Conservation (phyloP, 2,113 vertebrate species). For the Nycticorax nycticorax region DNA sequence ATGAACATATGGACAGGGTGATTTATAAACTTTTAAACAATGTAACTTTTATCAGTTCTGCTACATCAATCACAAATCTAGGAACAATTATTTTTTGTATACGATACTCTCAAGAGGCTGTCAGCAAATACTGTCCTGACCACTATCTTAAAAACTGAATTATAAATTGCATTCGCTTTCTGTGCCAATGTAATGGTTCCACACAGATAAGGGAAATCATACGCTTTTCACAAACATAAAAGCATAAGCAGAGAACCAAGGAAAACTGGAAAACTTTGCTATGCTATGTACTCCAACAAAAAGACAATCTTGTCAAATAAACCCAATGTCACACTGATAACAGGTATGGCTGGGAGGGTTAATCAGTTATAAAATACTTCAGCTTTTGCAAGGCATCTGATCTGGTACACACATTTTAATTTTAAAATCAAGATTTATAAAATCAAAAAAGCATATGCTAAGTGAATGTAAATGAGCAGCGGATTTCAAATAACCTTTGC, state of each 20-base stretch:
- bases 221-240: background rate
- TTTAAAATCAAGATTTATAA: background rate
- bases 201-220: conserved; percentile 45
- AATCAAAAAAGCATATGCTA: background rate
- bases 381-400: background rate
- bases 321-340: background rate
- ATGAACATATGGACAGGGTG: conserved; percentile 51
- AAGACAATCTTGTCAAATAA: background rate
- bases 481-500: background rate
- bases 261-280: background rate
- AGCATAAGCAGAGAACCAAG: background rate
- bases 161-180: background rate
- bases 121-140: too few relatives aligned
- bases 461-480: background rate
- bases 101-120: conserved; percentile 56
- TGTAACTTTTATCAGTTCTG: conserved; percentile 67
- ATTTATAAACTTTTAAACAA: conserved; percentile 71
- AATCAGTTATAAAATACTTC: background rate
- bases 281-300: background rate
- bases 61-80: conserved; percentile 64
- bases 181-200: background rate
- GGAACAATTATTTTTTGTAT: conserved; percentile 64
- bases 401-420: background rate
- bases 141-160: conserved; percentile 30
- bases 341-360: background rate